phyloP scores from a whole-genome alignment of 2,113 vertebrate genomes.

The Rhinopomastus cyanomelas region DNA sequence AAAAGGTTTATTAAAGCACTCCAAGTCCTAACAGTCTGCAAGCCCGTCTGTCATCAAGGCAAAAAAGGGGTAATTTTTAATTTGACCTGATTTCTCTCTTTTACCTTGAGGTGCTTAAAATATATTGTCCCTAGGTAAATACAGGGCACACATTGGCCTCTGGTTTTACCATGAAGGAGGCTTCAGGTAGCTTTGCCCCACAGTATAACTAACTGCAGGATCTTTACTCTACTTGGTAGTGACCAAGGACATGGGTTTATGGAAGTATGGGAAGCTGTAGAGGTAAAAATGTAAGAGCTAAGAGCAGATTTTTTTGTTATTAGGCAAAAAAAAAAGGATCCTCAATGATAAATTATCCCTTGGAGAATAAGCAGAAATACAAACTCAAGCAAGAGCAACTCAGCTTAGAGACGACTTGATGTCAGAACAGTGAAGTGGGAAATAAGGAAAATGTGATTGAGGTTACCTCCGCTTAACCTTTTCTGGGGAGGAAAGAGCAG shows the following conservation, averaged over 20 bases:
- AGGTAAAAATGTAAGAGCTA: neutral
- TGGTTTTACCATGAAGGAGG: neutral
- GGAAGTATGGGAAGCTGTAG: neutral
- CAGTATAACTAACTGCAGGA: neutral
- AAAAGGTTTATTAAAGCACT: neutral
- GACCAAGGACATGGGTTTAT: neutral
- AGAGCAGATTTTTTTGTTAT: neutral
- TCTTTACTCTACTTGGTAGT: neutral
- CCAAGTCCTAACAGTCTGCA: neutral
- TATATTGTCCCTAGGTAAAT: neutral
- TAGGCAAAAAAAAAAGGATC: neutral
- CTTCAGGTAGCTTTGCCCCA: neutral
- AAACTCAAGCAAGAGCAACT: neutral
- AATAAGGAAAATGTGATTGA: constrained; percentile 29
- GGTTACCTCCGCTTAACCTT: constrained; percentile 11
- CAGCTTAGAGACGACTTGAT: neutral
- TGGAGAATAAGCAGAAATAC: neutral
- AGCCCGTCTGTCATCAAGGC: neutral
- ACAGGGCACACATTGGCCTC: neutral
- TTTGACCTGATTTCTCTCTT: neutral
- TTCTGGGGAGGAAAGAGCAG: neutral
- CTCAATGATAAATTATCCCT: neutral
- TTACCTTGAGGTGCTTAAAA: neutral
- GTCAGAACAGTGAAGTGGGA: neutral
- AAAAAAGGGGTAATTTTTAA: neutral